Conservation (phyloP, 2,113 vertebrate genomes). For the Brachyhypopomus gauderio region DNA sequence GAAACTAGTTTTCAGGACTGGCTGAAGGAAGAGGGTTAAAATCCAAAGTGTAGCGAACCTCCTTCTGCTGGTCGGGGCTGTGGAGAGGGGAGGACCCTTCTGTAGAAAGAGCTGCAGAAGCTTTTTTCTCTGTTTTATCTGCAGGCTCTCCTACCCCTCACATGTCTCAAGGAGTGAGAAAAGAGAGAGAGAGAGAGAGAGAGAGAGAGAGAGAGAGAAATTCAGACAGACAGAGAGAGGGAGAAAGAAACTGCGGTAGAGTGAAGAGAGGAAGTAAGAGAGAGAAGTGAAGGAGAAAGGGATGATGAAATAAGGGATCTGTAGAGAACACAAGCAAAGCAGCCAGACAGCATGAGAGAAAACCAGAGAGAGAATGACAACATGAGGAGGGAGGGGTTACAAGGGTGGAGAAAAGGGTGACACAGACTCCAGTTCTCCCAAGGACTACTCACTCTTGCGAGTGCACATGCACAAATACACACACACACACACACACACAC, state of each 20-base stretch:
- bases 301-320: slow-evolving; percentile 41
- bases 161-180: slow-evolving; percentile 78
- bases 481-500: slow-evolving; percentile 26
- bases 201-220: slow-evolving; percentile 59
- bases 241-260: slow-evolving; percentile 34
- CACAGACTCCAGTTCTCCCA: slow-evolving; percentile 47
- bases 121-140: slow-evolving; percentile 64
- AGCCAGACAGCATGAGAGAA: slow-evolving; percentile 35
- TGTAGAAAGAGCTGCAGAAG: slow-evolving; percentile 82
- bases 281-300: slow-evolving; percentile 46
- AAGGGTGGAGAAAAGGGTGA: slow-evolving; percentile 45
- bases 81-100: slow-evolving; percentile 84
- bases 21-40: slow-evolving; percentile 77
- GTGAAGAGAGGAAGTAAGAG: slow-evolving; percentile 34
- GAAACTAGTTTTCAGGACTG: slow-evolving; percentile 60
- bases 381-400: slow-evolving; percentile 42
- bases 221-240: slow-evolving; percentile 48
- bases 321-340: slow-evolving; percentile 43
- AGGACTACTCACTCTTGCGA: slow-evolving; percentile 20
- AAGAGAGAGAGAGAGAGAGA: slow-evolving; percentile 58
- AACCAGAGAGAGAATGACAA: slow-evolving; percentile 22
- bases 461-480: background rate
- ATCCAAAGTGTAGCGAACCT: slow-evolving; percentile 80
- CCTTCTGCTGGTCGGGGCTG: slow-evolving; percentile 82
- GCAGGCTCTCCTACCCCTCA: slow-evolving; percentile 58